Percentiles rank a stretch among this genome's conserved stretches.
phyloP scores from a whole-genome alignment of 2,113 vertebrate species.

The Tupaia chinensis region DNA sequence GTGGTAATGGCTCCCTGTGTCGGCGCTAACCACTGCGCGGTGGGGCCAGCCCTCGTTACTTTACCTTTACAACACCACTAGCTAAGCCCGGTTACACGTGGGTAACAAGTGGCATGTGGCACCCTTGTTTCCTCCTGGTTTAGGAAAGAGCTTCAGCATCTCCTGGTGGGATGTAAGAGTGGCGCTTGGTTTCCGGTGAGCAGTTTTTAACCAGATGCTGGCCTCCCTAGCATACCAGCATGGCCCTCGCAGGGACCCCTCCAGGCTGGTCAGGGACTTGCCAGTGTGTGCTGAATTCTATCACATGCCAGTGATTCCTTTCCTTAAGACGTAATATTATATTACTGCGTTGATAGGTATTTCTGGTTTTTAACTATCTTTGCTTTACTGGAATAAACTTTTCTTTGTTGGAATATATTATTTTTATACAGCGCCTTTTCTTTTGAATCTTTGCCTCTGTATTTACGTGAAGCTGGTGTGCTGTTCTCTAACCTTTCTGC shows the following conservation, averaged over 20 bases:
- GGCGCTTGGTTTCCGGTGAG: neutral
- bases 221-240: accelerated
- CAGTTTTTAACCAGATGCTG: accelerated
- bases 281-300: neutral
- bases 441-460: neutral
- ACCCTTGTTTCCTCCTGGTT: neutral
- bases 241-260: accelerated
- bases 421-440: neutral
- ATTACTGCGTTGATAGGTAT: neutral
- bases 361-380: neutral
- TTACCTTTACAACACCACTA: neutral
- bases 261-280: accelerated
- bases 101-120: neutral
- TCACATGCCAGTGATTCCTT: neutral
- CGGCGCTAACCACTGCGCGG: too few relatives aligned
- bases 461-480: neutral
- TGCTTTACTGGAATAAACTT: neutral
- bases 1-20: too few relatives aligned
- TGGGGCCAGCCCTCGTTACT: neutral
- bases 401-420: accelerated
- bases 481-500: neutral
- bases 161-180: accelerated
- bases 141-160: neutral
- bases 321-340: neutral
- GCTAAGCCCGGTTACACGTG: neutral